These are phyloP conservation scores for Cynocephalus volans DNA, from an alignment of 2,113 vertebrate species.

Conservation along the genomic window DNA sequence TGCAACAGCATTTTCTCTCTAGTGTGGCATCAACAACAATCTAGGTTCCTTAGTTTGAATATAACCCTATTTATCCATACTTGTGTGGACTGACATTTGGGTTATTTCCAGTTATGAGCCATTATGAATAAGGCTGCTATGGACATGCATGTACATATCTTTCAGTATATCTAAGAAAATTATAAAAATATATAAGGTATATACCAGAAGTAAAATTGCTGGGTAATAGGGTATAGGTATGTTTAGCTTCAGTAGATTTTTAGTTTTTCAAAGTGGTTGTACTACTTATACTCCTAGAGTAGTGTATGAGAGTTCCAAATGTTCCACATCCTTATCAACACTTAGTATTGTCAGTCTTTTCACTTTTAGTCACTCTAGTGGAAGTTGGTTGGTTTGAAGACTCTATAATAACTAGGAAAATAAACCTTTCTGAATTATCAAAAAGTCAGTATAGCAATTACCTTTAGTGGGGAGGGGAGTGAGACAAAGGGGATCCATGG, in stretches of 20 bases:
- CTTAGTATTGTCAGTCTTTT: neutral
- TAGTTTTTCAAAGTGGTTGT: neutral
- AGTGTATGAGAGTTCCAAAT: neutral
- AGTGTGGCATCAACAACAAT: neutral
- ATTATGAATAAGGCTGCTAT: neutral
- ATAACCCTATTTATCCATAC: neutral
- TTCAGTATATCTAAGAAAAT: neutral
- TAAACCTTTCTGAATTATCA: constrained; percentile 16
- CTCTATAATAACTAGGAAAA: neutral
- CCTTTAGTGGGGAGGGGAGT: neutral
- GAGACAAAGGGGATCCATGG: neutral
- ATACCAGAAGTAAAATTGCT: neutral
- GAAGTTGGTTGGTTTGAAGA: neutral
- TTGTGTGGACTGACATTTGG: neutral
- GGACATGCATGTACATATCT: neutral
- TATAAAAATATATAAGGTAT: neutral
- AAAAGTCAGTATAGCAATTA: neutral
- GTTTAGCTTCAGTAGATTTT: neutral
- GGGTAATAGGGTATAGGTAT: neutral
- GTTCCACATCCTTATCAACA: neutral
- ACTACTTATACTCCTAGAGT: neutral
- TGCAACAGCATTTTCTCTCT: neutral
- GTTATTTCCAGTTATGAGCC: neutral
- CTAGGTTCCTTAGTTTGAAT: neutral
- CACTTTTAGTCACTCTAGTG: neutral